Conservation (phyloP, 2,797 vertebrate genomes). For the Gymnocypris eckloni region DNA sequence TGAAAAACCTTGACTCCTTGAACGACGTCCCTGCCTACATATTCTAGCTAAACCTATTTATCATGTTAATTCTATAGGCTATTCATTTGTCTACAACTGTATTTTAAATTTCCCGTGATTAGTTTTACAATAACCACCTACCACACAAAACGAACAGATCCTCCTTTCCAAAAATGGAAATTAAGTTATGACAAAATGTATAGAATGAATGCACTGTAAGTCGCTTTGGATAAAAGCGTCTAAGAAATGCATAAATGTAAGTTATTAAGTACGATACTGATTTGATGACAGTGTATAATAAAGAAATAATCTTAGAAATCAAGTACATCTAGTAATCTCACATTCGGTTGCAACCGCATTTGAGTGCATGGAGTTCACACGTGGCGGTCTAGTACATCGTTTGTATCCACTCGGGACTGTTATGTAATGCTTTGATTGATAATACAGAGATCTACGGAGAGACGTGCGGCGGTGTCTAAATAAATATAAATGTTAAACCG, state of each 20-base stretch:
- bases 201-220: too few relatives aligned
- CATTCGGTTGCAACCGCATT: not conserved
- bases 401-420: slow-evolving; percentile 37
- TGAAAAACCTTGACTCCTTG: not conserved
- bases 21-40: not conserved
- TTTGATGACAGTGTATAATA: not conserved
- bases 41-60: not conserved
- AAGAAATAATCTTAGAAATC: not conserved
- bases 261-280: not conserved
- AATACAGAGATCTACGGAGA: slow-evolving; percentile 4
- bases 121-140: not conserved
- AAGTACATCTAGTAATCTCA: not conserved
- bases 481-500: not conserved
- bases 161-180: not conserved
- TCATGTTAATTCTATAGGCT: not conserved
- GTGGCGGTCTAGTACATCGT: not conserved
- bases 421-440: slow-evolving; percentile 56
- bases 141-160: not conserved
- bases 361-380: slow-evolving; percentile 39
- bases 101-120: not conserved
- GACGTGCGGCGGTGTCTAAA: not conserved
- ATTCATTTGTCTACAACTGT: not conserved
- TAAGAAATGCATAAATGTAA: too few relatives aligned
- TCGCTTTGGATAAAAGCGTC: too few relatives aligned
- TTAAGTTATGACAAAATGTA: too few relatives aligned